These are phyloP conservation scores for Bombylius major DNA, from an alignment of 2,888 invertebrate species.

Conservation along the genomic window DNA sequence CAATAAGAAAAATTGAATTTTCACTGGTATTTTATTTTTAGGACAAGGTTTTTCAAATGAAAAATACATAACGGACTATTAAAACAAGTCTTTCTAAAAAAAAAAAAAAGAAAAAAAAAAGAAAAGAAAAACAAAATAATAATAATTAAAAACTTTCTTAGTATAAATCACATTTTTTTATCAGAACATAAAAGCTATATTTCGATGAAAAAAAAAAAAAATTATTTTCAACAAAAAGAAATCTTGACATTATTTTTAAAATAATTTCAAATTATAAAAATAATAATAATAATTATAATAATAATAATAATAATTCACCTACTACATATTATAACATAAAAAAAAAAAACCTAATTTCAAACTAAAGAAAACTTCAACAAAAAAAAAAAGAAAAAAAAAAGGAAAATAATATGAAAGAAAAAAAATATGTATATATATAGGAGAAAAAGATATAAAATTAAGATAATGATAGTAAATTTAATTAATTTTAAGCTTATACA, in stretches of 20 bases:
- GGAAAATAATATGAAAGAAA: neutral
- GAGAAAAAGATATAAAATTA: too few relatives aligned
- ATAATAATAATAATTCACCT: neutral
- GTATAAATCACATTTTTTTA: slow-evolving; percentile 9
- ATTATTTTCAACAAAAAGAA: neutral
- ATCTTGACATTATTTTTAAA: slow-evolving; percentile 4
- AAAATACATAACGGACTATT: too few relatives aligned
- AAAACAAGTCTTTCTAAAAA: too few relatives aligned
- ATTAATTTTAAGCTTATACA: neutral
- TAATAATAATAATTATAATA: neutral
- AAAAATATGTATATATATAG: neutral
- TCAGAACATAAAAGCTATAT: neutral
- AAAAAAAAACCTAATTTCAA: neutral
- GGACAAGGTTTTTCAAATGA: too few relatives aligned
- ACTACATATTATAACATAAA: neutral
- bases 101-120: too few relatives aligned
- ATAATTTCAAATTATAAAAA: slow-evolving; percentile 5
- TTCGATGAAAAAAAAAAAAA: slow-evolving; percentile 9
- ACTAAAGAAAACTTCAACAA: slow-evolving; percentile 2
- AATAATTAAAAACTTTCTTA: slow-evolving; percentile 15
- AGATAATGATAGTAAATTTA: too few relatives aligned
- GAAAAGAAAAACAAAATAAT: slow-evolving; percentile 12
- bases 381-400: slow-evolving; percentile 1
- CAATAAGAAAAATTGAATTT: too few relatives aligned
- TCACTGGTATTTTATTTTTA: too few relatives aligned